Percentiles rank a stretch among this genome's conserved stretches.
These are phyloP conservation scores for zebrafish (Danio rerio) DNA, from an alignment of 2,113 vertebrate species.

Conservation along the genomic window DNA sequence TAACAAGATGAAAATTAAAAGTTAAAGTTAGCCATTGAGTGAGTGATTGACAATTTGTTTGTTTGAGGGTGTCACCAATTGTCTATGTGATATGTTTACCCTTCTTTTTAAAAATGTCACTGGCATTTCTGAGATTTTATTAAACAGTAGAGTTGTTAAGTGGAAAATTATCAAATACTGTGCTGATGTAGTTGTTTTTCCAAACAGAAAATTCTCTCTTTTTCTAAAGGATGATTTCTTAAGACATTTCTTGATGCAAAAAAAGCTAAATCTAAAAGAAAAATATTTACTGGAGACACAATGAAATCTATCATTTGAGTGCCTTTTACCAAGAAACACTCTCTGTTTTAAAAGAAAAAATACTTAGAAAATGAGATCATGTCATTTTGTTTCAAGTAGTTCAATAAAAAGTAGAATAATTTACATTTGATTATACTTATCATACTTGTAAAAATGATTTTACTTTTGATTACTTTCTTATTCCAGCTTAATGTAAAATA, in stretches of 20 bases:
- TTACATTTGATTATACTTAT: too few species aligned
- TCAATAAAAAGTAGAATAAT: too few species aligned
- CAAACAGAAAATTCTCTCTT: background rate
- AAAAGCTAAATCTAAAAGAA: background rate
- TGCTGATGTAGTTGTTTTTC: background rate
- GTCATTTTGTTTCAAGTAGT: too few species aligned
- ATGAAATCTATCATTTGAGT: background rate
- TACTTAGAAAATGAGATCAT: too few species aligned
- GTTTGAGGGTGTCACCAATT: background rate
- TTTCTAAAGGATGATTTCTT: background rate
- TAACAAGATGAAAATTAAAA: background rate
- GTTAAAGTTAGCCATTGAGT: background rate
- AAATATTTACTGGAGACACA: background rate
- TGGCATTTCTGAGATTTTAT: background rate
- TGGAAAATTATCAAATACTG: too few species aligned
- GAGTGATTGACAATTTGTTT: constrained; percentile 5
- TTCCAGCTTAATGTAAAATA: too few species aligned
- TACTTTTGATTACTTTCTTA: too few species aligned
- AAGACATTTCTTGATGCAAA: background rate
- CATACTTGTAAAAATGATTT: too few species aligned
- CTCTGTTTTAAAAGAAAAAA: background rate
- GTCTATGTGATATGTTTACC: background rate
- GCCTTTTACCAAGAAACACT: background rate
- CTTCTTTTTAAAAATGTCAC: background rate
- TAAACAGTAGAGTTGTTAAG: background rate